Base-by-base conservation (phyloP, 2,797 vertebrate genomes). In the Sebastes diploproa region DNA sequence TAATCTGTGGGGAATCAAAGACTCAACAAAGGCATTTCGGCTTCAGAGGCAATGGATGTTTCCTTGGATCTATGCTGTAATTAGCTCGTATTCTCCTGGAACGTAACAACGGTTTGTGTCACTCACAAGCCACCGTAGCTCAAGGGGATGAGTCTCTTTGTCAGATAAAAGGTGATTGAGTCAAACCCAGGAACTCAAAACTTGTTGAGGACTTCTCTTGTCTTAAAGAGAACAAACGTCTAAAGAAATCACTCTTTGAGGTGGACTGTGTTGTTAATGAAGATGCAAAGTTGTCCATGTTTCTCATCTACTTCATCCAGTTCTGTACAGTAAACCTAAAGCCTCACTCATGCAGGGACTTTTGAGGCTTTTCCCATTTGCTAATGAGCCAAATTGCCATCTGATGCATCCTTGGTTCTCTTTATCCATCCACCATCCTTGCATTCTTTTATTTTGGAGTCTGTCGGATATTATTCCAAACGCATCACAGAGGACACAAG, bases 51-150 rank as follows among this genome's bases (percentile, higher is more conserved):
- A 54, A 14, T 5, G 6, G 60, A 66, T 66, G 66, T 18, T 23
- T 87, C 55, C 56, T 42, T 65, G 59, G 61, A 61, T 73, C 32
- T 59, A 1, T 50, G 65, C 66, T 60, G 77, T 82, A 84, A 84
- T 84, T 84, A 89, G 75, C 20, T 20, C 1, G 5, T 68, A 67
- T 63, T 20, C 54, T 64, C 29, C 36, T n/a, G 54, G 34, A 46
- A 62, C 25, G 30, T 70, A 52, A 23, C 55, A 38, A 54, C 55
- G 55, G 30, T 36, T 27, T 27, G 58, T 82, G 80, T 77, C 78
- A 63, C 75, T 85, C 79, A 77, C 69, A 64, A 82, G 82, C 63
- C 72, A 68, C 80, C 5, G 34, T 77, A 52, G 71, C 78, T 78
- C 22, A 6, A 20, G 22, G 63, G 58, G 62, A 67, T 58, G 62